These are phyloP conservation scores for Clarias batrachus DNA, from an alignment of 2,113 vertebrate species.

Conservation along the genomic window DNA sequence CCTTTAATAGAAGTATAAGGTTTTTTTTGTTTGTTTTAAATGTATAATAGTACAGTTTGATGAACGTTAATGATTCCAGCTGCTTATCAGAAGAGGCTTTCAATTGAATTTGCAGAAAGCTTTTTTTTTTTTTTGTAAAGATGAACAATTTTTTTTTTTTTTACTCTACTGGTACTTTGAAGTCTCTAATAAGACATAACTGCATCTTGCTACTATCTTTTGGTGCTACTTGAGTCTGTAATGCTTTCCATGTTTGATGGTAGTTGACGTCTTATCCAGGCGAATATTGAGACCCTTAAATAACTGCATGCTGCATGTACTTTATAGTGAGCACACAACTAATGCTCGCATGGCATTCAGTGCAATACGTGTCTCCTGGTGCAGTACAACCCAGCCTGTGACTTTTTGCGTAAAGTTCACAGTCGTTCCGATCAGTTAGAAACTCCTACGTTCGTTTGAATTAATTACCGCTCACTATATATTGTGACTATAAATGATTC, in stretches of 20 bases:
- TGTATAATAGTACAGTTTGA: conserved; percentile 20
- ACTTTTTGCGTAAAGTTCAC: conserved; percentile 32
- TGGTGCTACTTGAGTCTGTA: conserved; percentile 39
- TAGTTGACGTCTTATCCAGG: conserved; percentile 12
- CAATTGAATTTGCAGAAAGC: background rate
- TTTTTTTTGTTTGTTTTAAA: background rate
- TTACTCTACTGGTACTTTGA: conserved; percentile 22
- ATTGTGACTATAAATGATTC: conserved; percentile 39
- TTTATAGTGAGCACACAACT: conserved; percentile 35
- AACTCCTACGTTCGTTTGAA: conserved; percentile 24
- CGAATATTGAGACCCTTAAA: conserved; percentile 18
- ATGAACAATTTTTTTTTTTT: conserved; percentile 3
- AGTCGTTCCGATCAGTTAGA: conserved; percentile 15
- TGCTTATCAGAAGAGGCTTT: background rate
- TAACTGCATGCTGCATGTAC: conserved; percentile 53
- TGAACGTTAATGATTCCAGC: conserved; percentile 1
- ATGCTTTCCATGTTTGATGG: conserved; percentile 34
- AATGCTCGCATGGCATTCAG: conserved; percentile 45
- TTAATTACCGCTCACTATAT: conserved; percentile 25
- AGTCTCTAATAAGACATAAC: background rate
- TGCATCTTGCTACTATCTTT: conserved; percentile 43
- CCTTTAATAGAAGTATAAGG: background rate
- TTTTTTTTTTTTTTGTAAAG: background rate
- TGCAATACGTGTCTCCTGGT: conserved; percentile 49
- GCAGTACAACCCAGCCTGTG: conserved; percentile 24